Evolutionary conservation across 2,113 vertebrate species (phyloP).

Genomic region (Tympanuchus pallidicinctus): DNA sequence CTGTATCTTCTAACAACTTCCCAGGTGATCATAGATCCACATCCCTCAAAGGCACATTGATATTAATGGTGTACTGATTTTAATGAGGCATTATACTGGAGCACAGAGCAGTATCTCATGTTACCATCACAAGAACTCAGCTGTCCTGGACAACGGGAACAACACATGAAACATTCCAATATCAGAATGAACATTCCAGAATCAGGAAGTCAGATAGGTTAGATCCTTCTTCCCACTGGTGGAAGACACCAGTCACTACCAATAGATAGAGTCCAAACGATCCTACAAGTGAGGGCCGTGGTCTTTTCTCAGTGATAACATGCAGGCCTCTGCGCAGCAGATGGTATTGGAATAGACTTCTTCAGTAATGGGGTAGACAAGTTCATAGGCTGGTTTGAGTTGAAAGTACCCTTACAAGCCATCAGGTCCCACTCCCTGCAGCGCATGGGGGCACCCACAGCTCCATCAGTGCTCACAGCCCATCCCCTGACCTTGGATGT

Average conservation of each 20-base stretch:
- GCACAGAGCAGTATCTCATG: not conserved
- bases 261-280: not conserved
- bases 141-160: not conserved
- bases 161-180: not conserved
- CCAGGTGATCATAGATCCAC: not conserved
- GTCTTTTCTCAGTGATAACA: not conserved
- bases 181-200: not conserved
- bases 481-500: too few species aligned
- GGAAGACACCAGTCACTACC: not conserved
- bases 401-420: too few species aligned
- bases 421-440: too few species aligned
- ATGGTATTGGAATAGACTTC: too few species aligned
- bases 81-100: not conserved
- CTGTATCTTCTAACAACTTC: not conserved
- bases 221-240: not conserved
- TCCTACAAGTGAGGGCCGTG: not conserved
- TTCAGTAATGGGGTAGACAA: too few species aligned
- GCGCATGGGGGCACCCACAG: too few species aligned
- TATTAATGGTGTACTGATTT: accelerated
- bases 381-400: too few species aligned
- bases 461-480: too few species aligned
- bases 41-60: not conserved
- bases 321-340: not conserved
- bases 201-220: not conserved
- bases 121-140: not conserved